A percentile compares a stretch with the other conserved stretches of the same genome.
phyloP scores from a whole-genome alignment of 1,140 invertebrate genomes.

The Adoxophyes honmai region DNA sequence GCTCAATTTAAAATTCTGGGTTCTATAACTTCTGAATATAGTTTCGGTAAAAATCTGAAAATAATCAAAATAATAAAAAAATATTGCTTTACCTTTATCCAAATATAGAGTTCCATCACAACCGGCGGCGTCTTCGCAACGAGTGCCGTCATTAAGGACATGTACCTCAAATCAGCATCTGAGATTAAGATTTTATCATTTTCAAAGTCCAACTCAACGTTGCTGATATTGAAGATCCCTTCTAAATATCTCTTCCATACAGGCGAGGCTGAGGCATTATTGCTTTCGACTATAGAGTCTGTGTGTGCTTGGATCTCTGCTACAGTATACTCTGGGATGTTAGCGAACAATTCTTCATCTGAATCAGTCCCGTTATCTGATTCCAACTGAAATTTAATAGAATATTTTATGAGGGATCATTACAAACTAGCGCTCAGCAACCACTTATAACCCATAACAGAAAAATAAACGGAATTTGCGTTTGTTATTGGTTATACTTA shows the following conservation, averaged over 20 bases:
- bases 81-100: constrained; percentile 80
- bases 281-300: constrained; percentile 72
- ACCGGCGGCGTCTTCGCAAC: constrained; percentile 75
- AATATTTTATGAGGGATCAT: too few species aligned
- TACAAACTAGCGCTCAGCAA: too few species aligned
- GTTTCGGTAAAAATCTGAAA: too few species aligned
- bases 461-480: too few species aligned
- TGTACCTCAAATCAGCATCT: constrained; percentile 79
- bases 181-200: constrained; percentile 79
- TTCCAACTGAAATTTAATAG: constrained; percentile 66
- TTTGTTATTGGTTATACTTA: too few species aligned
- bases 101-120: constrained; percentile 82
- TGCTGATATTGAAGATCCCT: constrained; percentile 78
- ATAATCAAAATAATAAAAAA: too few species aligned
- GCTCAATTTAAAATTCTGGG: too few species aligned
- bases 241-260: constrained; percentile 82
- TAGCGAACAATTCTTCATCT: constrained; percentile 67
- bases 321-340: constrained; percentile 78
- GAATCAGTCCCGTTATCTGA: constrained; percentile 74
- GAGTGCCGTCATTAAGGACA: constrained; percentile 78
- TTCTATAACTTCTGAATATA: too few species aligned
- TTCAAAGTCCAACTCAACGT: constrained; percentile 72
- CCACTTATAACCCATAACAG: too few species aligned
- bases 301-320: constrained; percentile 80
- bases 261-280: constrained; percentile 72